Evolutionary conservation across 2,113 vertebrate genomes (phyloP), one percentile per base, ranked within the genome.

Genomic region (Arothron firmamentum): DNA sequence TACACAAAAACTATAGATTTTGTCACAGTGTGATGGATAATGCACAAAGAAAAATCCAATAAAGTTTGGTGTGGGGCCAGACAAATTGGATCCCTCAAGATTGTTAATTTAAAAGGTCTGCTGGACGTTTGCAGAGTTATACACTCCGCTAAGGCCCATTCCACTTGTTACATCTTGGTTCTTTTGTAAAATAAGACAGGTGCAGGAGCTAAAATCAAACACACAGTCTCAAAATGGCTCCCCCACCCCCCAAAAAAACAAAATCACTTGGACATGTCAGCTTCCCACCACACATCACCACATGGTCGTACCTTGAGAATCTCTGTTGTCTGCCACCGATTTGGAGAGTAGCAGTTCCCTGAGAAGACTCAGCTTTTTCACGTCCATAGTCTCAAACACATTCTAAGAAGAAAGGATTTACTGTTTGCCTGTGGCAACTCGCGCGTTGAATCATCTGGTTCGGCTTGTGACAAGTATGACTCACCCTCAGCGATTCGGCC

Each of bases 401-500:
- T 93, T 89, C 94, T 96, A 57, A 55, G 71, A 78, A 4, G 71
- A 48, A 38, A 54, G n/a, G 6, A 3, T 49, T 6, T 3, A 18
- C 5, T 18, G 18, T 49, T n/a, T n/a, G 20, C n/a, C 9, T 49
- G 47, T 9, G 18, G 17, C 9, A 18, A 0, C 31, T 1, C 48
- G 0, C 45, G 10, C 8, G 52, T 2, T n/a, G 4, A 20, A 12
- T 15, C 56, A 50, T 45, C 45, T 38, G 34, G 34, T 38, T 38
- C 10, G 11, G 4, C 34, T 12, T 38, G 11, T 38, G 9, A 38
- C 34, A 38, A 11, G 10, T 10, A 31, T 58, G 53, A 59, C 87
- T 89, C 59, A 98, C 94, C 92, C 67, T 52, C 1, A 98, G 79
- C 1, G 79, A 77, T 51, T 91, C 93, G 5, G 93, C 75, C 16